These are phyloP conservation scores for Aphaenogaster ashmeadi DNA, from an alignment of 1,140 invertebrate species.

Conservation along the genomic window DNA sequence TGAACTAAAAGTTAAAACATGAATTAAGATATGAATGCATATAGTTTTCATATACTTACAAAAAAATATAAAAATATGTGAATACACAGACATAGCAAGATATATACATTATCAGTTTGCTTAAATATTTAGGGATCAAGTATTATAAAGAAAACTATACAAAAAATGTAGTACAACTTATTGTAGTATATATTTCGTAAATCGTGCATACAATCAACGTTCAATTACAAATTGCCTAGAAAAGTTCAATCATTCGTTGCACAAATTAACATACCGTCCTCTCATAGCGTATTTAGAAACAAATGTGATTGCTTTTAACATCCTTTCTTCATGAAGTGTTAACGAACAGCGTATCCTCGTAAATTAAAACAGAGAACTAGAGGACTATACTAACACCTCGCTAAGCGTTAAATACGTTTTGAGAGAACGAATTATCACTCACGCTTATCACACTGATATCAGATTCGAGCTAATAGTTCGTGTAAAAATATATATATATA, in stretches of 20 bases:
- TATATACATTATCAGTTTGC: neutral
- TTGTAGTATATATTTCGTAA: constrained; percentile 48
- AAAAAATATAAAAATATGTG: neutral
- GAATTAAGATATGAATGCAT: neutral
- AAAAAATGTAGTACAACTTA: constrained; percentile 35
- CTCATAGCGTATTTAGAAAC: constrained; percentile 6
- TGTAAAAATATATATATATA: constrained; percentile 79
- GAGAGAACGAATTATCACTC: constrained; percentile 37
- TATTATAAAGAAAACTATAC: neutral
- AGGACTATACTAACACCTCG: neutral
- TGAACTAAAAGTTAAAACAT: neutral
- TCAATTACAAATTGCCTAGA: constrained; percentile 51
- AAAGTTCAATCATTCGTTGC: constrained; percentile 26
- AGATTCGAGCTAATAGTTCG: constrained; percentile 59
- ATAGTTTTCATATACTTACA: neutral
- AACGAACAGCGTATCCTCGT: constrained; percentile 5
- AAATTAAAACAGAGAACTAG: constrained; percentile 14
- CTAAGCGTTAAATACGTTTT: constrained; percentile 10
- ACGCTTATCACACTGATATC: constrained; percentile 53
- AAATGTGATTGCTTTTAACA: neutral
- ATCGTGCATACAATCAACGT: constrained; percentile 28
- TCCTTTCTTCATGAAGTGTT: neutral
- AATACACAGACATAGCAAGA: neutral
- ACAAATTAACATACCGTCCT: constrained; percentile 5
- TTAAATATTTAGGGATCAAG: neutral